A percentile compares a stretch with the other conserved stretches of the same genome.
Conservation (phyloP, 2,113 vertebrate species). For the Candoia aspera region DNA sequence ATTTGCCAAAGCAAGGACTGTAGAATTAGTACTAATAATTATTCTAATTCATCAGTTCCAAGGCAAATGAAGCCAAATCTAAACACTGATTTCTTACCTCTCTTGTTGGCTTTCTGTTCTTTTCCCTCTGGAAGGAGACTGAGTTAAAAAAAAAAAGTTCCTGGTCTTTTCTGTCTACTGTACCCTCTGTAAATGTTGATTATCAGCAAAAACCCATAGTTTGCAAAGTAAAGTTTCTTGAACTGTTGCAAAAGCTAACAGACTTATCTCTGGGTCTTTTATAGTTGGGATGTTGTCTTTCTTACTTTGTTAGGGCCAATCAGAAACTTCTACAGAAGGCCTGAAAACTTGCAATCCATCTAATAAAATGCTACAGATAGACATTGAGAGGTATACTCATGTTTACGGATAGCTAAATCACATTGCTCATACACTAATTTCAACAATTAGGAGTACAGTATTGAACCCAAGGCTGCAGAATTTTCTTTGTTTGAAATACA, state of each 20-base stretch:
- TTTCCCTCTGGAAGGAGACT: constrained; percentile 36
- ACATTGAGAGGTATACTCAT: neutral
- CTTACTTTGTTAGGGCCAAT: constrained; percentile 10
- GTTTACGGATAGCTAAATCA: neutral
- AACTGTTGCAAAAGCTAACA: constrained; percentile 63
- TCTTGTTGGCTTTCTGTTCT: constrained; percentile 38
- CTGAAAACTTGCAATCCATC: neutral
- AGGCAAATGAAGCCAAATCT: neutral
- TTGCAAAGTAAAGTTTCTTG: constrained; percentile 59
- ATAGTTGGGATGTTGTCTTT: constrained; percentile 42
- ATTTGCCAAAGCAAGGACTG: constrained; percentile 30
- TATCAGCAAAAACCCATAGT: constrained; percentile 47
- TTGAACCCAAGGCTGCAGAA: neutral
- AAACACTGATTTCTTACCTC: constrained; percentile 59
- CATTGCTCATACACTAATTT: neutral
- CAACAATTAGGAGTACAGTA: neutral
- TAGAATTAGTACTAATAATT: neutral
- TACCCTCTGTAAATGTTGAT: constrained; percentile 57
- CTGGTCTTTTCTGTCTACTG: constrained; percentile 34
- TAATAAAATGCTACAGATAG: neutral
- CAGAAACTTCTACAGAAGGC: neutral
- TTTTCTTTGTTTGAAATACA: neutral
- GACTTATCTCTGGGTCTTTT: constrained; percentile 60
- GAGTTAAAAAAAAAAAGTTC: constrained; percentile 37
- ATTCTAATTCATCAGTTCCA: neutral